A percentile compares a stretch with the other conserved stretches of the same genome.
Evolutionary conservation across 2,888 invertebrate species (phyloP).

Genomic region (Cremastinae sp.): DNA sequence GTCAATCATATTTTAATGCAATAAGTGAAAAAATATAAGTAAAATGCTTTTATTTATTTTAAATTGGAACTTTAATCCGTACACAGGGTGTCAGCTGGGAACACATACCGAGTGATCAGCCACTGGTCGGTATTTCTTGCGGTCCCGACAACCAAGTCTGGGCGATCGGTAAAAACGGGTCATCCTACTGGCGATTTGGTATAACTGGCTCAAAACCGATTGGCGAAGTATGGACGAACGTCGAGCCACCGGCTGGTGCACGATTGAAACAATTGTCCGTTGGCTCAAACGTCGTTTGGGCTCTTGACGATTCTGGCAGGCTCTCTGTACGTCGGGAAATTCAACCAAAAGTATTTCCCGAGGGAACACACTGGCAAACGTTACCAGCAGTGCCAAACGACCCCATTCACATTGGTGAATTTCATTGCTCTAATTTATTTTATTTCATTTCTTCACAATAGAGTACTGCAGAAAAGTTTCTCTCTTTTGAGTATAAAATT

Average conservation of each 20-base stretch:
- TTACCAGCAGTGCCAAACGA: constrained; percentile 83
- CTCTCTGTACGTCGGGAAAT: constrained; percentile 91
- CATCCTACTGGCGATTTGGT: constrained; percentile 90
- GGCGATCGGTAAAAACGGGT: constrained; percentile 93
- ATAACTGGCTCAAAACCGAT: constrained; percentile 86
- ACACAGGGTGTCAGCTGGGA: constrained; percentile 88
- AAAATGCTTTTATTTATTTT: not conserved
- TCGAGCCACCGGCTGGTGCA: constrained; percentile 86
- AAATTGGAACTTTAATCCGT: not conserved
- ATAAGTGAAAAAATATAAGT: too few relatives aligned
- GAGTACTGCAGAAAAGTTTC: too few relatives aligned
- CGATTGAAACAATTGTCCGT: constrained; percentile 89
- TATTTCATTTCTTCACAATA: not conserved
- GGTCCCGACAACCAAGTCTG: constrained; percentile 88
- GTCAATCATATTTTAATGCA: too few relatives aligned
- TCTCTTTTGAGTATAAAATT: too few relatives aligned
- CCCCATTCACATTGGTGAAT: constrained; percentile 82
- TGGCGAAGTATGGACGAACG: constrained; percentile 89
- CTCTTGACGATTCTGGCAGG: constrained; percentile 87
- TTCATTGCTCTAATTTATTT: constrained; percentile 26
- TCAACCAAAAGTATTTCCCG: constrained; percentile 86
- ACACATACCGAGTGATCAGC: constrained; percentile 91
- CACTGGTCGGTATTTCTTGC: constrained; percentile 88
- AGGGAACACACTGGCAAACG: constrained; percentile 93
- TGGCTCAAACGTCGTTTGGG: constrained; percentile 89